These are phyloP conservation scores for Pseudomyrmex sp. DNA, from an alignment of 1,140 invertebrate species.

Conservation along the genomic window DNA sequence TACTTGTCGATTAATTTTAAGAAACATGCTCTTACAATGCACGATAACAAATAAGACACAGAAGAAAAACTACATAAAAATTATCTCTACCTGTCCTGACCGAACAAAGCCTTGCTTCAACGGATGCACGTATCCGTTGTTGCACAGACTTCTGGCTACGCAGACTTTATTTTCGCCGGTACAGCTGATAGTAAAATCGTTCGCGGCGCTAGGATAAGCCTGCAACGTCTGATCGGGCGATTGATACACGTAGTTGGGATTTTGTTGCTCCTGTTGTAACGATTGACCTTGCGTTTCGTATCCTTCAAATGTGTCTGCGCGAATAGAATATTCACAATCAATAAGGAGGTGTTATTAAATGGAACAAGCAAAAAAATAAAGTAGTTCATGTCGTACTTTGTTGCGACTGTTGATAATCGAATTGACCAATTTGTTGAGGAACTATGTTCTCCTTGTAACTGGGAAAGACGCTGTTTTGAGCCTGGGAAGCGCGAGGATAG, in stretches of 20 bases:
- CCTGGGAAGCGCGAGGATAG: not conserved
- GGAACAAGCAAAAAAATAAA: not conserved
- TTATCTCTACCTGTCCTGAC: slow-evolving; percentile 36
- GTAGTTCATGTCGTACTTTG: slow-evolving; percentile 9
- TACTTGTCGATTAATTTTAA: too few species aligned
- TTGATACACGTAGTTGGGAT: slow-evolving; percentile 34
- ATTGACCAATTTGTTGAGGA: slow-evolving; percentile 27
- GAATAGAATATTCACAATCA: not conserved
- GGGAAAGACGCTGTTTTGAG: slow-evolving; percentile 1
- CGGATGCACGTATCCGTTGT: slow-evolving; percentile 56
- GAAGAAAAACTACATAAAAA: not conserved
- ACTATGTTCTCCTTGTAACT: slow-evolving; percentile 13
- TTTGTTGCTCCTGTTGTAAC: slow-evolving; percentile 14
- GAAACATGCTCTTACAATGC: too few species aligned
- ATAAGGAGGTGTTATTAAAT: too few species aligned
- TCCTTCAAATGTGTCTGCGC: not conserved
- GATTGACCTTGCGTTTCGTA: slow-evolving; percentile 24
- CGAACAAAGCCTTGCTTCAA: slow-evolving; percentile 24
- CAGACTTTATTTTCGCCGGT: slow-evolving; percentile 60
- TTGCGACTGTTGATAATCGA: slow-evolving; percentile 27
- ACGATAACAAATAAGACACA: not conserved
- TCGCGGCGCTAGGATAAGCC: not conserved
- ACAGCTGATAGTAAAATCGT: slow-evolving; percentile 58
- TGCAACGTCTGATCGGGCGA: slow-evolving; percentile 15
- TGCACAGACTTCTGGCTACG: slow-evolving; percentile 39